phyloP scores from a whole-genome alignment of 2,888 invertebrate species.

The Pyrgus malvae region DNA sequence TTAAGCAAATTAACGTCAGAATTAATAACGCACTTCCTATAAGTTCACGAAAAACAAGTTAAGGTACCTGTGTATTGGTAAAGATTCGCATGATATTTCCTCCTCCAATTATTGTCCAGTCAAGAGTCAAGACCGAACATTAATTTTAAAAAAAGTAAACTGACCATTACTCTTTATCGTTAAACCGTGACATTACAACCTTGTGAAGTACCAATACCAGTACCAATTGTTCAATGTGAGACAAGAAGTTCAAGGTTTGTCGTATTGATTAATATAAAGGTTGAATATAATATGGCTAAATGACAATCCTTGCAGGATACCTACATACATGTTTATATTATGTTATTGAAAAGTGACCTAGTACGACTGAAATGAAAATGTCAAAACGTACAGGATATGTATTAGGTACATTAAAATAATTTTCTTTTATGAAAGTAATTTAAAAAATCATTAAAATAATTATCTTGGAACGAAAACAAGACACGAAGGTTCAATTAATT shows the following conservation, averaged over 20 bases:
- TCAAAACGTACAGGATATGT: no score
- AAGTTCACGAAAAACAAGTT: background rate
- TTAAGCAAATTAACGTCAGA: slow-evolving; percentile 1
- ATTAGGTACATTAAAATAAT: no score
- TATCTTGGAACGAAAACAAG: no score
- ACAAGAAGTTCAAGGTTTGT: background rate
- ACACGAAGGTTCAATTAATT: no score
- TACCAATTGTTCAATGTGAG: background rate
- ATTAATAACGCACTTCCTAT: slow-evolving; percentile 1
- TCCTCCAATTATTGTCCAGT: background rate
- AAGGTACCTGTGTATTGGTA: background rate
- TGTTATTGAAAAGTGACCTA: no score
- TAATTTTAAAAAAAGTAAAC: background rate
- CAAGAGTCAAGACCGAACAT: background rate
- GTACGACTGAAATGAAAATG: no score
- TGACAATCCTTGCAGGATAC: background rate
- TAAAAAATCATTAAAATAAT: no score
- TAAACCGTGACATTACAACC: background rate
- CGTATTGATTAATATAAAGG: background rate
- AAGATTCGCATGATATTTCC: background rate
- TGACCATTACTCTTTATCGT: background rate
- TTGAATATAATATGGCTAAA: background rate
- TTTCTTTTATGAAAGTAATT: no score
- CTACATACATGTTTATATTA: no score
- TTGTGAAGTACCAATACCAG: background rate